Evolutionary conservation across 2,888 invertebrate species (phyloP), one percentile per base, ranked within the genome.

Genomic region (Drosophila ezoana): DNA sequence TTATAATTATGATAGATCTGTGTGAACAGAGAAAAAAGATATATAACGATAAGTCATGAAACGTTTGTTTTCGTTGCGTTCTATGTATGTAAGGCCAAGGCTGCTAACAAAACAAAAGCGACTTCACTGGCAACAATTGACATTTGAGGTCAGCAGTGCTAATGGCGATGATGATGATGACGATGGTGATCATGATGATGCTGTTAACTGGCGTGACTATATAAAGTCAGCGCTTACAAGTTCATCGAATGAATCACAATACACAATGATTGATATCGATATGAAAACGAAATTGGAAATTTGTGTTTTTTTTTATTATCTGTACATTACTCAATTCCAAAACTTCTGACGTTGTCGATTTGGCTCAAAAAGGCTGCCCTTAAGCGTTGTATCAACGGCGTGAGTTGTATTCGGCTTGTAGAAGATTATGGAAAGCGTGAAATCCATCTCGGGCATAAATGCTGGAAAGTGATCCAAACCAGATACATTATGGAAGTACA

Each of bases 11-110:
- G 60, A 64, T 44, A 64, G 54, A 79, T 79, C 60, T 64, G 10
- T 58, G 63, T 45, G 75, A 68, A 61, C 52, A 32, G 41, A 44
- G 37, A 49, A 35, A 48, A 41, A 47, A 51, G 54, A 48, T 14
- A 41, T 41, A 41, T 44, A 68, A 49, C 32, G 16, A 47, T 37
- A 58, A 64, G 47, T 62, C 62, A 54, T 78, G 78, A 47, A 58
- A 43, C 41, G 54, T 16, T 78, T 67, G 62, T 68, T 52, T 68
- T 62, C 38, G 63, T 63, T 72, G 68, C 67, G 75, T 80, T 89
- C 90, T 90, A 66, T 44, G 66, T 90, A 66, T 44, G 66, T 63
- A 90, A 91, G 90, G 90, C 90, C 90, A 90, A 89, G 90, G 91
- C 80, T 72, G 35, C 18, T 56, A 61, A 52, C 54, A 61, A 86